These are phyloP conservation scores for Rhadina sibilatrix DNA, from an alignment of 2,113 vertebrate genomes.

Conservation along the genomic window DNA sequence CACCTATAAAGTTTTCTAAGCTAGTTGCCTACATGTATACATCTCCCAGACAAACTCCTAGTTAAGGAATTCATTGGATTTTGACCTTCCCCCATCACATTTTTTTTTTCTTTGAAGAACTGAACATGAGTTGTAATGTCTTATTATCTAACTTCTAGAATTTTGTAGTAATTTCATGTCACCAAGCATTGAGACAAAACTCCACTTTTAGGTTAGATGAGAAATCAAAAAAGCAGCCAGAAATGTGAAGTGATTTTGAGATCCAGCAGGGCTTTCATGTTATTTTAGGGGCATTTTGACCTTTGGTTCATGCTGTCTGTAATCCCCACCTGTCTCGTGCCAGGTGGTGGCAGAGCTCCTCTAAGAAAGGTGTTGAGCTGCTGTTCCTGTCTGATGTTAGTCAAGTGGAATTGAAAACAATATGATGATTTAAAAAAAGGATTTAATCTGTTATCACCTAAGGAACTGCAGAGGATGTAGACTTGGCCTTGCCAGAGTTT, in stretches of 20 bases:
- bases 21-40: background rate
- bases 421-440: background rate
- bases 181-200: background rate
- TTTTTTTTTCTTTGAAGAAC: background rate
- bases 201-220: background rate
- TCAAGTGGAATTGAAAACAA: background rate
- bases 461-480: background rate
- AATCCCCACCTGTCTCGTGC: background rate
- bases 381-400: background rate
- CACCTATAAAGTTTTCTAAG: background rate
- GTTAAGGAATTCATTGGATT: background rate
- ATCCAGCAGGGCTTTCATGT: background rate
- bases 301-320: background rate
- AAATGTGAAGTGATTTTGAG: background rate
- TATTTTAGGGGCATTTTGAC: background rate
- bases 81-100: fast-evolving
- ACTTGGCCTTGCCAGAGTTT: background rate
- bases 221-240: background rate
- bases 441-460: background rate
- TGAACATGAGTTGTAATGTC: background rate
- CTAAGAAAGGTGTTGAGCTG: background rate
- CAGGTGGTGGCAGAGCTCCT: background rate
- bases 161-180: background rate
- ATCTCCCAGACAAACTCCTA: background rate
- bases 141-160: background rate